Conservation (phyloP, 2,797 vertebrate species). For the Menidia menidia region DNA sequence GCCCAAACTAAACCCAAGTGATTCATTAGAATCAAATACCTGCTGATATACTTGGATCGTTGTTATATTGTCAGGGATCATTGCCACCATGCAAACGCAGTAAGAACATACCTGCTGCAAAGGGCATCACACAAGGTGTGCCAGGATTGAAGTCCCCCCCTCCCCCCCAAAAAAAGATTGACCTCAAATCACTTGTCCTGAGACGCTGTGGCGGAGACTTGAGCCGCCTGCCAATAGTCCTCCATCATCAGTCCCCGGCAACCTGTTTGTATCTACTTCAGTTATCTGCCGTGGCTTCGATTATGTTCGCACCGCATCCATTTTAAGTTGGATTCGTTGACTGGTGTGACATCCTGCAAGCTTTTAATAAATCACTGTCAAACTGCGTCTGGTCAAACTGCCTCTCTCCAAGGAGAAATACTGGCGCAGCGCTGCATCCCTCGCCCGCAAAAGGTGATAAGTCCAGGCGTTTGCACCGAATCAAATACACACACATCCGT, state of each 20-base stretch:
- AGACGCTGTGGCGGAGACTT: slow-evolving; percentile 16
- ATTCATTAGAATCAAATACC: neutral
- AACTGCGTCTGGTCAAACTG: slow-evolving; percentile 29
- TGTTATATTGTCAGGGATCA: neutral
- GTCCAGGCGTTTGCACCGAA: slow-evolving; percentile 36
- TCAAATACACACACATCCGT: slow-evolving; percentile 4
- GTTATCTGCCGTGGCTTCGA: neutral
- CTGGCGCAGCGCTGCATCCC: slow-evolving; percentile 71
- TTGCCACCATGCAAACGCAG: slow-evolving; percentile 8
- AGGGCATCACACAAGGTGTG: slow-evolving; percentile 41
- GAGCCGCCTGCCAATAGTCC: neutral
- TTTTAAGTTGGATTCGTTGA: slow-evolving; percentile 16
- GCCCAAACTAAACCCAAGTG: neutral
- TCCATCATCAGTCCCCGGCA: neutral
- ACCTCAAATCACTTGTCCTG: slow-evolving; percentile 55
- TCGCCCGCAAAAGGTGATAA: slow-evolving; percentile 46
- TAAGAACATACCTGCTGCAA: slow-evolving; percentile 43
- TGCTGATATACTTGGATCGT: neutral
- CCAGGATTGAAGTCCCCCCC: slow-evolving; percentile 13
- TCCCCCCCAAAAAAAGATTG: slow-evolving; percentile 42
- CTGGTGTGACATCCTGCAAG: slow-evolving; percentile 6
- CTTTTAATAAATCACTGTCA: slow-evolving; percentile 22
- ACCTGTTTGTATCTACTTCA: neutral
- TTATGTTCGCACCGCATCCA: neutral
- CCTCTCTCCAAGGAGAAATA: slow-evolving; percentile 58